Evolutionary conservation across 2,797 vertebrate genomes (phyloP), one percentile per base, ranked within the genome.

Genomic region (Mormyrus proboscirostris): DNA sequence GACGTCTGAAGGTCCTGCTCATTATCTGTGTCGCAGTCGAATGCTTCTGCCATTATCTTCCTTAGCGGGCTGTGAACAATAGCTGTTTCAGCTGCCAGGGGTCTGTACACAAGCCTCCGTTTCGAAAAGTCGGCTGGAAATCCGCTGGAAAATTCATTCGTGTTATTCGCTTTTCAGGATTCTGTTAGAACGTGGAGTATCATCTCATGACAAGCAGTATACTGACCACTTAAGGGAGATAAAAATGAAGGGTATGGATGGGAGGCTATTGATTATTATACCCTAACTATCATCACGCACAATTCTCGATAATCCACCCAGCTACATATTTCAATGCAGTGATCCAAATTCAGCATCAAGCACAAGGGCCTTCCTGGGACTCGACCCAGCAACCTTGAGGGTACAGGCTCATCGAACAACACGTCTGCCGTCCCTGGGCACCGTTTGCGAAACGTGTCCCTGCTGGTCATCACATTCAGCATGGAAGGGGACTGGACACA

Each of bases 401-500:
- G 41, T 79, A 12, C 38, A 9, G 7, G 73, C 44, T 38, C 29
- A n/a, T n/a, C 6, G 3, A 44, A 44, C 73, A 3, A 19, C 69
- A 19, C 14, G 22, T 41, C 65, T 22, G 79, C 79, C 1, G 2
- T 83, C 47, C 47, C 47, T n/a, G 79, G 44, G 59, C 53, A 8
- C 25, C 25, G 5, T 16, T 85, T 19, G 50, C 82, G 88, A 85
- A 88, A 88, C 89, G 57, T 59, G 51, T 76, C 73, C 29, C 79
- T 83, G 79, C 47, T 44, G 62, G 59, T 62, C 62, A 88, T 57
- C 59, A 69, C 50, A 49, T 89, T 88, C 88, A 41, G 89, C 87
- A 82, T 91, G 87, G 83, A 88, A 88, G 79, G 65, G 87, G n/a
- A 88, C 57, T 88, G 44, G 87, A 86, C 19, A 8, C 51, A 49